These are phyloP conservation scores for Ciconia nigra DNA, from an alignment of 2,797 vertebrate genomes.

Conservation along the genomic window DNA sequence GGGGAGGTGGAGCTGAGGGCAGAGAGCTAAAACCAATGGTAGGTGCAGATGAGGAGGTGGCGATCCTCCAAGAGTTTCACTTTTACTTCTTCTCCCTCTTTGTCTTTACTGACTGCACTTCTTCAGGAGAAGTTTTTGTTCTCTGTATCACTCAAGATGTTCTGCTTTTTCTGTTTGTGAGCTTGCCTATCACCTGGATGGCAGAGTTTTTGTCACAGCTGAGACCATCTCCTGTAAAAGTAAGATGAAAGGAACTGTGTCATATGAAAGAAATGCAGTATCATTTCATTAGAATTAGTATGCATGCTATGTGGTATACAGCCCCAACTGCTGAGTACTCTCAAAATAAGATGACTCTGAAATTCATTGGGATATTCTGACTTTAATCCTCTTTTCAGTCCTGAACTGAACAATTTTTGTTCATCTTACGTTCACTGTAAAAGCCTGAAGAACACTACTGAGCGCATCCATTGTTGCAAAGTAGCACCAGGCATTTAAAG, in stretches of 20 bases:
- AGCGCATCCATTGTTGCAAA: neutral
- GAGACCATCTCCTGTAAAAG: constrained; percentile 79
- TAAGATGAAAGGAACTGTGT: constrained; percentile 80
- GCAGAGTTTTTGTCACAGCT: constrained; percentile 89
- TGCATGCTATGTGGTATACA: neutral
- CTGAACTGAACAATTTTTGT: neutral
- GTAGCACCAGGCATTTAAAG: neutral
- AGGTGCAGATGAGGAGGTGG: constrained; percentile 89
- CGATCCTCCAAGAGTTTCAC: constrained; percentile 89
- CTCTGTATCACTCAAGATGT: constrained; percentile 90
- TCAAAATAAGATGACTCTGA: constrained; percentile 1
- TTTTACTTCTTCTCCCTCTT: constrained; percentile 92
- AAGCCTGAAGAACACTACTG: constrained; percentile 26
- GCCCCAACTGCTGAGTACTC: neutral
- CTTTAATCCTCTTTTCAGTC: neutral
- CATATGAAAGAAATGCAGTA: neutral
- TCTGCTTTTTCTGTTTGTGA: constrained; percentile 92
- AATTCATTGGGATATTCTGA: neutral
- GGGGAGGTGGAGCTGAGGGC: constrained; percentile 81
- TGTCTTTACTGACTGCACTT: constrained; percentile 91
- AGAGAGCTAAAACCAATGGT: constrained; percentile 97
- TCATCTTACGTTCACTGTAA: neutral
- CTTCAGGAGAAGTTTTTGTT: constrained; percentile 85
- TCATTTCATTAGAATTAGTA: constrained; percentile 6
- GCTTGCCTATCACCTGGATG: constrained; percentile 91